phyloP scores from a whole-genome alignment of 2,113 vertebrate genomes.

The Anser cygnoides region DNA sequence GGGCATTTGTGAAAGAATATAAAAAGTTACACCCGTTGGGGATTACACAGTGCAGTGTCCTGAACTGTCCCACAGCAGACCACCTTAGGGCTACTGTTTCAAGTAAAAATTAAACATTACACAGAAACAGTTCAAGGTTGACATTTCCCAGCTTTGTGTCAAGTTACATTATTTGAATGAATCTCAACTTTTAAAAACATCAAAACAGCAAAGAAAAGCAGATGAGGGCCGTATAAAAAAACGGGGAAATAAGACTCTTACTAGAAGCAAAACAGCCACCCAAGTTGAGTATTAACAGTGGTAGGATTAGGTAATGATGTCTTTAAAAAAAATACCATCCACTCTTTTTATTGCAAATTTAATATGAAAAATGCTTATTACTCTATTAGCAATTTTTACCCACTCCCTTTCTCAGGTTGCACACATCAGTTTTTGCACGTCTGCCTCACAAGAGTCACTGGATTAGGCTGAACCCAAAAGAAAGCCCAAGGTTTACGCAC shows the following conservation, averaged over 20 bases:
- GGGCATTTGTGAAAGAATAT: not conserved
- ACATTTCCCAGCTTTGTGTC: conserved; percentile 49
- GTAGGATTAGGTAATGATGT: not conserved
- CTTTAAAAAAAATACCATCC: not conserved
- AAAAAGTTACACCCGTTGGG: not conserved
- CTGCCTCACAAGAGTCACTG: not conserved
- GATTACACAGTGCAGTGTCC: not conserved
- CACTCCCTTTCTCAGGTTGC: not conserved
- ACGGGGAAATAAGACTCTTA: not conserved
- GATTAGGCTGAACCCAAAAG: not conserved
- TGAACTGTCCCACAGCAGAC: not conserved
- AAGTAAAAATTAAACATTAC: conserved; percentile 39
- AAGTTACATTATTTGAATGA: conserved; percentile 34
- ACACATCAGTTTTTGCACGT: not conserved
- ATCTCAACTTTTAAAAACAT: conserved; percentile 25
- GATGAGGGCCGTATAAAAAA: not conserved
- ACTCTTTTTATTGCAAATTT: not conserved
- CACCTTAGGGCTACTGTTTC: conserved; percentile 33
- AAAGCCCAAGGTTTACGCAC: not conserved
- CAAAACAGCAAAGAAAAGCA: not conserved
- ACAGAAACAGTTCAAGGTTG: conserved; percentile 3
- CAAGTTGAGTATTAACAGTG: not conserved
- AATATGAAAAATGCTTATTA: not conserved
- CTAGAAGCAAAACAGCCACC: not conserved
- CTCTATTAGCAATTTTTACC: not conserved